phyloP scores from a whole-genome alignment of 2,797 vertebrate genomes.

The Balearica regulorum region DNA sequence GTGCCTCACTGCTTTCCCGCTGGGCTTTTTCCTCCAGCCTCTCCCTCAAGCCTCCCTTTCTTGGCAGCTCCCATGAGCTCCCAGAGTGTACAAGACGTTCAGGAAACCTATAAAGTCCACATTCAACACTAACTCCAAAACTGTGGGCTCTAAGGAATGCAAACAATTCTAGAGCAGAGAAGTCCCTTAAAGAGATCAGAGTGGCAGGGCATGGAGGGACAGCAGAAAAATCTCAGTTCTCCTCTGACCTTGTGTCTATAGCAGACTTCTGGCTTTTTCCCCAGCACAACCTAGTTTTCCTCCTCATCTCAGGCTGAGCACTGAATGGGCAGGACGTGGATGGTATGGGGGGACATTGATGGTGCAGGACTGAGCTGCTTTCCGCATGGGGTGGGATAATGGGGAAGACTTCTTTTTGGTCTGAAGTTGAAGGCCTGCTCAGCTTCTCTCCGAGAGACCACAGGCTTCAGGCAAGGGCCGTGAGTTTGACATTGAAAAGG shows the following conservation, averaged over 20 bases:
- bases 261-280: not conserved
- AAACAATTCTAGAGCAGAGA: slow-evolving; percentile 16
- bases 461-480: not conserved
- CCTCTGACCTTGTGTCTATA: not conserved
- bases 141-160: not conserved
- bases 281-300: not conserved
- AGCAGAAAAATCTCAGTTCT: not conserved
- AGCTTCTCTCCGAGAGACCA: not conserved
- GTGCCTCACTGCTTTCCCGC: not conserved
- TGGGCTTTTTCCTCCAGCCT: not conserved
- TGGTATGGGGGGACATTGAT: not conserved
- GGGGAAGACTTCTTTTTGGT: not conserved
- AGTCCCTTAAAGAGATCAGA: slow-evolving; percentile 1
- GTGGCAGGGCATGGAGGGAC: not conserved
- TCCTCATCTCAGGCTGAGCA: not conserved
- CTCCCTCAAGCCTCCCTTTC: not conserved
- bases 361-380: not conserved
- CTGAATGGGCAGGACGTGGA: not conserved
- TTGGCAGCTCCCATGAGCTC: slow-evolving; percentile 2
- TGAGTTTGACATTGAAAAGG: not conserved
- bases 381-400: not conserved
- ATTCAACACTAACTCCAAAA: not conserved
- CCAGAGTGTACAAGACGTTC: not conserved
- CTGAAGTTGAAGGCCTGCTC: not conserved
- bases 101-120: slow-evolving; percentile 38